Evolutionary conservation across 2,888 invertebrate genomes (phyloP), one percentile per base, ranked within the genome.

Genomic region (Corythucha ciliata): DNA sequence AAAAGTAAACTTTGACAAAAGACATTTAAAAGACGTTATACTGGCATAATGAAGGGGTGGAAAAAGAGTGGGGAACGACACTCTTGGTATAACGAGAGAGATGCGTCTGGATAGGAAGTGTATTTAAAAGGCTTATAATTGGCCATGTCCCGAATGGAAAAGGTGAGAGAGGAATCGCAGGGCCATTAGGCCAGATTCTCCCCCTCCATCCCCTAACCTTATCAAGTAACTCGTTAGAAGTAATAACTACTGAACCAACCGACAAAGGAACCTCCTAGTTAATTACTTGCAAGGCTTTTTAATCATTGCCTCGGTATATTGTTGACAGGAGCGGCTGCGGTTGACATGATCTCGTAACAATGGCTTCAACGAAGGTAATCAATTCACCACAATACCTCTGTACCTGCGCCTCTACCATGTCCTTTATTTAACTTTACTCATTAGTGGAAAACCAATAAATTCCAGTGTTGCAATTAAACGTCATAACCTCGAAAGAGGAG

Each of bases 341-440:
- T 50, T 50, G 50, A 50, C 50, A 50, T 50, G 50, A 50, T 50
- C 50, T 50, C 12, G 50, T 50, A 34, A 50, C 50, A 50, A 50
- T 50, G 44, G 50, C 42, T 50, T 48, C 50, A 39, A 50, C 42
- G 33, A 26, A 50, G 50, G 42, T 50, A 50, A 50, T 50, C 50
- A 50, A 50, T 50, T 50, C 50, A 25, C 20, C 50, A 50, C 42
- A 50, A 50, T 50, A 22, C 39, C 18, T 24, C 50, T 29, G 34
- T 42, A 16, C 49, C 24, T 25, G 50, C 44, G 34, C 40, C 42
- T n/a, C 25, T 26, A 34, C 34, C 3, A 25, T 36, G 22, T 45
- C 53, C 53, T 49, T 49, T 53, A 53, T 53, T 49, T 49, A 53
- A 53, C 53, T 53, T 53, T 53, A 42, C 49, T 45, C 53, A 53